These are phyloP conservation scores for Aldabrachelys gigantea DNA, from an alignment of 2,113 vertebrate genomes.

Conservation along the genomic window DNA sequence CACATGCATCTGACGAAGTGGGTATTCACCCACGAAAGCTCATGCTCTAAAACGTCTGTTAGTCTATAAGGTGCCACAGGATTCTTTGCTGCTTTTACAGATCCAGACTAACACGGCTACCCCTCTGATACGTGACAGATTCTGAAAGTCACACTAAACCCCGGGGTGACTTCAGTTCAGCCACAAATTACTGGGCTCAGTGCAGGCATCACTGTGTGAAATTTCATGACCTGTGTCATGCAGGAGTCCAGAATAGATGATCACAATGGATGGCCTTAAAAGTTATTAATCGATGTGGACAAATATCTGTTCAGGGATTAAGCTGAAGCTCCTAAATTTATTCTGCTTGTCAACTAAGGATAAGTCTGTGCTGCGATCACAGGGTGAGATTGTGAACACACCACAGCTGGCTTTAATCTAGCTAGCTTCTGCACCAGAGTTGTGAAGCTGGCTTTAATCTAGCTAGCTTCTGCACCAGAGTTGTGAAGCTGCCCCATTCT, in stretches of 20 bases:
- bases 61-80: too few relatives aligned
- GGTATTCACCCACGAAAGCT: too few relatives aligned
- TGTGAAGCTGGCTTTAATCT: not conserved
- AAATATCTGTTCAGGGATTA: conserved; percentile 64
- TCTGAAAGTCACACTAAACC: fast-evolving
- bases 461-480: not conserved
- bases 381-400: not conserved
- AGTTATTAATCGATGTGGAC: conserved; percentile 56
- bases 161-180: not conserved
- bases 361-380: not conserved
- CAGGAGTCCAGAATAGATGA: conserved; percentile 50
- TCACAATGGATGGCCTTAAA: conserved; percentile 49
- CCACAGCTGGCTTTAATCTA: not conserved
- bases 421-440: not conserved
- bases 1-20: too few relatives aligned
- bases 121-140: not conserved
- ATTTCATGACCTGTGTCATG: conserved; percentile 30
- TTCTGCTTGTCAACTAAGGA: conserved; percentile 63
- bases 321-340: conserved; percentile 49
- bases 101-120: too few relatives aligned
- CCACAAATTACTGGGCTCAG: conserved; percentile 1
- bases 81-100: too few relatives aligned
- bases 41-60: too few relatives aligned
- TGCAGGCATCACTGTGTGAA: conserved; percentile 35
- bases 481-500: not conserved